A percentile compares a stretch with the other conserved stretches of the same genome.
Conservation (phyloP, 1,140 invertebrate species). For the Ceratosolen solmsi region DNA sequence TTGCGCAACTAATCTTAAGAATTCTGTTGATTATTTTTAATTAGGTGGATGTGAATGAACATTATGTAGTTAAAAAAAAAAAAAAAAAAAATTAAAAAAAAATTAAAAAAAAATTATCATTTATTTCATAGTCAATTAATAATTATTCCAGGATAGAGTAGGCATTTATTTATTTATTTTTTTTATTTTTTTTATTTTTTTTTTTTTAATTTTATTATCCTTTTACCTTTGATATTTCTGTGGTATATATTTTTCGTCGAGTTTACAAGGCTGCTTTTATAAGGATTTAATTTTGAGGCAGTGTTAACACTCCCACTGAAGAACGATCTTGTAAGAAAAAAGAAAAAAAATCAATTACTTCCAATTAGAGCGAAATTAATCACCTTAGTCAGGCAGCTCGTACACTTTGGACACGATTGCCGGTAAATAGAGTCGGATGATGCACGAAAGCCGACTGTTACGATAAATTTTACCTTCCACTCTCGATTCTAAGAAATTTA, state of each 20-base stretch:
- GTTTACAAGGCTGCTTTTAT: neutral
- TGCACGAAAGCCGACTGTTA: neutral
- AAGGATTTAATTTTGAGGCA: neutral
- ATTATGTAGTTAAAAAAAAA: neutral
- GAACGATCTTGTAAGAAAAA: no score
- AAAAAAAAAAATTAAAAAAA: no score
- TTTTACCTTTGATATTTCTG: neutral
- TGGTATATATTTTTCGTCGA: neutral
- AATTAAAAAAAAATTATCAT: no score
- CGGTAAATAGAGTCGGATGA: neutral
- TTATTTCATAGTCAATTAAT: neutral
- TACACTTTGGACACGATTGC: neutral
- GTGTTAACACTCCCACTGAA: neutral
- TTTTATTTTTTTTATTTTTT: no score
- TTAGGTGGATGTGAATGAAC: neutral
- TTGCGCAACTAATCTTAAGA: neutral
- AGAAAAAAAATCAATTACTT: no score
- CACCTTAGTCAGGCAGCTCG: neutral
- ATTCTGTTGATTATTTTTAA: neutral
- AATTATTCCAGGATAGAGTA: neutral
- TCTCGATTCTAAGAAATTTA: neutral
- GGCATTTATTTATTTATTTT: no score
- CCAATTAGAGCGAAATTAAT: neutral
- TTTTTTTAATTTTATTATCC: no score
- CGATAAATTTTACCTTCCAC: neutral